Conservation (phyloP, 1,140 invertebrate genomes). For the Aricia agestis region DNA sequence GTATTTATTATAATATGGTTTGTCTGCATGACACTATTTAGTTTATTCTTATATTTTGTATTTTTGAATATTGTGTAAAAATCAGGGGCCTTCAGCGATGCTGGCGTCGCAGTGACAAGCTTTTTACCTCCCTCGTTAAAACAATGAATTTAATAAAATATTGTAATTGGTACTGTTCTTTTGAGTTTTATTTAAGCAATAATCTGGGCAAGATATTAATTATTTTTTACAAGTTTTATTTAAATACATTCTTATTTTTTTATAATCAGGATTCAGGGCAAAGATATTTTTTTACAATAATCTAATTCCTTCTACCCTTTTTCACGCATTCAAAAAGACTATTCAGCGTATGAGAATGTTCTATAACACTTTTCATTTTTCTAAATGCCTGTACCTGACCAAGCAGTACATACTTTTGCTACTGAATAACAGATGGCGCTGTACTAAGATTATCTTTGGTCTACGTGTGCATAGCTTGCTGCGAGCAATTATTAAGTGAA, state of each 20-base stretch:
- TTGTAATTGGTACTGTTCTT: constrained; percentile 34
- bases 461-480: too few relatives aligned
- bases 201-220: not conserved
- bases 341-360: too few relatives aligned
- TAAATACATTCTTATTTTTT: too few relatives aligned
- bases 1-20: not conserved
- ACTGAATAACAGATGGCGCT: not conserved
- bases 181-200: constrained; percentile 41
- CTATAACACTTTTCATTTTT: too few relatives aligned
- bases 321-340: too few relatives aligned
- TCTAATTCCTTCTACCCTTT: too few relatives aligned
- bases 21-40: not conserved
- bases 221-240: too few relatives aligned
- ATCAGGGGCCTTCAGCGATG: constrained; percentile 43
- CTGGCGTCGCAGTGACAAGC: constrained; percentile 50
- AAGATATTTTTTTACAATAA: too few relatives aligned
- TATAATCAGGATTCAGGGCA: not conserved
- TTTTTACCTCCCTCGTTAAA: constrained; percentile 48
- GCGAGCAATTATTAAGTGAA: too few relatives aligned
- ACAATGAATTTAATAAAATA: constrained; percentile 43
- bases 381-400: too few relatives aligned
- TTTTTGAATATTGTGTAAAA: constrained; percentile 19
- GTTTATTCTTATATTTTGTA: constrained; percentile 13
- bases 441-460: too few relatives aligned
- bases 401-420: not conserved